Percentiles rank a stretch among this genome's conserved stretches.
Evolutionary conservation across 2,113 vertebrate species (phyloP).

Genomic region (Procavia capensis): DNA sequence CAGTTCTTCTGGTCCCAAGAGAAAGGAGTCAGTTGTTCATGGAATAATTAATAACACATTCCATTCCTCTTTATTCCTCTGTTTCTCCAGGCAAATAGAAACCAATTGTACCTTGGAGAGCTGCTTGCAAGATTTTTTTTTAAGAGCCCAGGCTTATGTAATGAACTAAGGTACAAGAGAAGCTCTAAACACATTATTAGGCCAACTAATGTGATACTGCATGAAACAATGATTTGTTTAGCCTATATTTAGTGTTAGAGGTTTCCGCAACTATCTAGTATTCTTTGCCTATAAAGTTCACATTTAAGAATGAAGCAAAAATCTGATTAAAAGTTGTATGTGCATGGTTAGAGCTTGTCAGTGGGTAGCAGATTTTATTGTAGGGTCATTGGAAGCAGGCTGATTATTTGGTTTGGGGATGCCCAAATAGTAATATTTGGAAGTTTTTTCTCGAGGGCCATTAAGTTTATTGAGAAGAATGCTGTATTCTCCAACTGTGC

Average conservation of each 20-base stretch:
- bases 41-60: too few relatives aligned
- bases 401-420: neutral
- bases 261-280: neutral
- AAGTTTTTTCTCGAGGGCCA: neutral
- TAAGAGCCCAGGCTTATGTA: too few relatives aligned
- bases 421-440: neutral
- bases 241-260: neutral
- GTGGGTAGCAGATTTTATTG: neutral
- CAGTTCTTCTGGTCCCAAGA: too few relatives aligned
- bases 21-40: too few relatives aligned
- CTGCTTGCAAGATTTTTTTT: too few relatives aligned
- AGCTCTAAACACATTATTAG: too few relatives aligned
- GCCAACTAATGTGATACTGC: too few relatives aligned
- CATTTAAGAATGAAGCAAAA: neutral
- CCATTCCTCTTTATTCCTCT: too few relatives aligned
- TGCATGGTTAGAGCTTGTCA: neutral
- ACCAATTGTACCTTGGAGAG: too few relatives aligned
- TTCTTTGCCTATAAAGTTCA: neutral
- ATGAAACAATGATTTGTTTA: neutral
- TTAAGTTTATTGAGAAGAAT: neutral
- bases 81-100: too few relatives aligned
- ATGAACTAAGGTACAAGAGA: too few relatives aligned
- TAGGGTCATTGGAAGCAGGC: neutral
- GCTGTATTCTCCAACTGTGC: neutral
- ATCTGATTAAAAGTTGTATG: neutral